These are phyloP conservation scores for Troilus luridus DNA, from an alignment of 2,888 invertebrate genomes.

Conservation along the genomic window DNA sequence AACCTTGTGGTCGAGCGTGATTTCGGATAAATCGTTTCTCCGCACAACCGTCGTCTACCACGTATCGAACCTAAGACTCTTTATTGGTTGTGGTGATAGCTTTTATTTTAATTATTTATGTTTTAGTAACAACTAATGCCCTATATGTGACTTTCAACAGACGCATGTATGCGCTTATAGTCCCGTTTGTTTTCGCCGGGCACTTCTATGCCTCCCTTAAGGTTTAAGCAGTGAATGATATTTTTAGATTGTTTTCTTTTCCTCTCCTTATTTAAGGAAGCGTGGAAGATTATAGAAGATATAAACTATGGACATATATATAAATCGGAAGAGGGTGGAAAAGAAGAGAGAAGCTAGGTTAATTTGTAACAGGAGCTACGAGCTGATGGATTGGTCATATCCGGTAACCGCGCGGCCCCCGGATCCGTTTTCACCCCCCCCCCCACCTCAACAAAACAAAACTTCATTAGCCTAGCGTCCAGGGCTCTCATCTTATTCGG, in stretches of 20 bases:
- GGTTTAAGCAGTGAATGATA: background rate
- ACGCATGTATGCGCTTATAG: too few species aligned
- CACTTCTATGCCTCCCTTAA: too few species aligned
- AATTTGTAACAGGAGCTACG: slow-evolving; percentile 39
- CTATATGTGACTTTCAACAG: too few species aligned
- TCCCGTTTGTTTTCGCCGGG: too few species aligned
- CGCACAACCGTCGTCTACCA: too few species aligned
- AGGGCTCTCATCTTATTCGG: slow-evolving; percentile 30
- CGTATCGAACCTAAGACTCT: too few species aligned
- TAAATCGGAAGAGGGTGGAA: slow-evolving; percentile 15
- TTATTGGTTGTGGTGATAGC: too few species aligned
- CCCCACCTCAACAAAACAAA: slow-evolving; percentile 32
- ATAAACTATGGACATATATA: slow-evolving; percentile 6
- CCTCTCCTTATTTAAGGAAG: too few species aligned
- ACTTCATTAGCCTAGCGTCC: slow-evolving; percentile 48
- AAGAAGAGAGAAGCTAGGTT: slow-evolving; percentile 14
- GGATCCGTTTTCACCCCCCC: slow-evolving; percentile 35
- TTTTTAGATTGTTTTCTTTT: background rate
- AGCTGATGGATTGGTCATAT: slow-evolving; percentile 42
- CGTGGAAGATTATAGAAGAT: background rate
- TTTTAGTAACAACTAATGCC: too few species aligned
- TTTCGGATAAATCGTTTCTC: too few species aligned
- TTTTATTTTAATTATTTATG: too few species aligned
- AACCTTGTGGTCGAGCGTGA: too few species aligned
- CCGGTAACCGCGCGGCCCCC: slow-evolving; percentile 34